These are phyloP conservation scores for Malthinus seriepunctatus DNA, from an alignment of 2,888 invertebrate species.

Conservation along the genomic window DNA sequence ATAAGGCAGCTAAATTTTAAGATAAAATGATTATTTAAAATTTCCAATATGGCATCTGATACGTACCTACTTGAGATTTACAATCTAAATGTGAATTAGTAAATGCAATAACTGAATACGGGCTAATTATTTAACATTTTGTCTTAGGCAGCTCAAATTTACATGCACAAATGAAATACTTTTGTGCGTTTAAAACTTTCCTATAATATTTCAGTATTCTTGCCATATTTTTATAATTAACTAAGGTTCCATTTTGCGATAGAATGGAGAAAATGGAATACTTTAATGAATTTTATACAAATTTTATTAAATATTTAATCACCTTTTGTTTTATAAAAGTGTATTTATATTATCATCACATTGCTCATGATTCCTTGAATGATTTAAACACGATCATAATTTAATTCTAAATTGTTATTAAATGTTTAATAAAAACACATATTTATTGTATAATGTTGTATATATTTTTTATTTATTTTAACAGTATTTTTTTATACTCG, in stretches of 20 bases:
- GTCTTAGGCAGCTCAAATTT: conserved; percentile 1
- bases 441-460: conserved; percentile 5
- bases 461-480: conserved; percentile 1
- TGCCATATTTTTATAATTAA: conserved; percentile 20
- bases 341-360: not conserved
- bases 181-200: conserved; percentile 5
- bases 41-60: no score
- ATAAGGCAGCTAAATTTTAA: conserved; percentile 7
- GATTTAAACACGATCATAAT: conserved; percentile 1
- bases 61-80: conserved; percentile 21
- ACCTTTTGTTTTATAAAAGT: not conserved
- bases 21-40: not conserved
- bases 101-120: not conserved
- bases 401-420: conserved; percentile 14
- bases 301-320: conserved; percentile 20
- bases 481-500: not conserved
- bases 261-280: conserved; percentile 11
- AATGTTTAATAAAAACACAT: conserved; percentile 15
- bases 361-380: conserved; percentile 7
- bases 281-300: conserved; percentile 1
- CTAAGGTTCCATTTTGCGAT: not conserved
- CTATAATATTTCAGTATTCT: conserved; percentile 18
- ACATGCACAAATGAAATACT: conserved; percentile 3
- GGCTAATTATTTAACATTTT: not conserved
- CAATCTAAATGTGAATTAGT: conserved; percentile 18